These are phyloP conservation scores for Liolophura sinensis DNA, from an alignment of 1,140 invertebrate species.

Conservation along the genomic window DNA sequence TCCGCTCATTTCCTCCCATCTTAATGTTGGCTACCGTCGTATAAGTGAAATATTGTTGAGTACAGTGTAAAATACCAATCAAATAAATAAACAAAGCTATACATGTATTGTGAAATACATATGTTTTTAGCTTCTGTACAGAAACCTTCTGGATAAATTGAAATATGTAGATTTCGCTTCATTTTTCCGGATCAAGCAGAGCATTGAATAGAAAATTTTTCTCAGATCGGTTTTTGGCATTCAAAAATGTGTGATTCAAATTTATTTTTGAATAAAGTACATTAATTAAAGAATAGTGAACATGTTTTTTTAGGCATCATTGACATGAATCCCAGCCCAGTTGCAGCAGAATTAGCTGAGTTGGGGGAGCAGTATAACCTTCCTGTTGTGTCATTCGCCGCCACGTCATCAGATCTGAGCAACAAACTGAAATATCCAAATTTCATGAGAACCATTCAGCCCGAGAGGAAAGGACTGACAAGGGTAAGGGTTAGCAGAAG, in stretches of 20 bases:
- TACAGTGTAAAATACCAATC: too few species aligned
- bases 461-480: conserved; percentile 69
- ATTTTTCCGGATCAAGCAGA: too few species aligned
- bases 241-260: background rate
- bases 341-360: conserved; percentile 27
- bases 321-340: conserved; percentile 32
- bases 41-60: too few species aligned
- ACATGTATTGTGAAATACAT: too few species aligned
- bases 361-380: conserved; percentile 63
- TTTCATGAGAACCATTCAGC: conserved; percentile 79
- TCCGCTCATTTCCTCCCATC: too few species aligned
- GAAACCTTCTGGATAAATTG: too few species aligned
- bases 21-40: too few species aligned
- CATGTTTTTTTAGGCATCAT: conserved; percentile 36
- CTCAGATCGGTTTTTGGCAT: background rate
- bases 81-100: too few species aligned
- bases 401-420: conserved; percentile 74
- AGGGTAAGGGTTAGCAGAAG: conserved; percentile 33
- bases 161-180: too few species aligned
- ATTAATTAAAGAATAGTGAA: background rate
- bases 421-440: conserved; percentile 74
- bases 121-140: too few species aligned
- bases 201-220: too few species aligned
- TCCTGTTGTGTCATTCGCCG: conserved; percentile 77
- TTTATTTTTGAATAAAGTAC: conserved; percentile 5